Evolutionary conservation across 2,888 invertebrate species (phyloP).

Genomic region (Thumatha senex): DNA sequence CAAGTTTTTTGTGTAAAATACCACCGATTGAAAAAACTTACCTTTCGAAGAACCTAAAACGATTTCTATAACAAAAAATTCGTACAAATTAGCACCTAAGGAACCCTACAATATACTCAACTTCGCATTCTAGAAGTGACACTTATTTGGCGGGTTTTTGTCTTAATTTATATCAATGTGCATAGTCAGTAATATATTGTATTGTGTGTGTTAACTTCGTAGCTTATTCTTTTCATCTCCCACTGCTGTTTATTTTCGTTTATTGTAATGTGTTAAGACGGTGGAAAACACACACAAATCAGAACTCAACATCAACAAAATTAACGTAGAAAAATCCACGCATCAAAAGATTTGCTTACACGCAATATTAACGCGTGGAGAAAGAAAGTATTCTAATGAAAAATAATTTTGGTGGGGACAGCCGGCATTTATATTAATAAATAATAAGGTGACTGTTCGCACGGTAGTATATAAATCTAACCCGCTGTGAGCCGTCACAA

Average conservation of each 20-base stretch:
- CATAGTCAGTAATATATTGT: too few relatives aligned
- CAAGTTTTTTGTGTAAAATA: too few relatives aligned
- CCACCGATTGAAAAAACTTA: too few relatives aligned
- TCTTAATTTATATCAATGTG: too few relatives aligned
- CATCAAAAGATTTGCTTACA: slow-evolving; percentile 62
- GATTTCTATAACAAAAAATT: too few relatives aligned
- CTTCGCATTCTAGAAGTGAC: too few relatives aligned
- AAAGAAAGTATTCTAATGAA: slow-evolving; percentile 61
- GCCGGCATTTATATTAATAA: slow-evolving; percentile 74
- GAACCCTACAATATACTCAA: too few relatives aligned
- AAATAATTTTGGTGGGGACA: slow-evolving; percentile 71
- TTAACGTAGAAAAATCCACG: slow-evolving; percentile 46
- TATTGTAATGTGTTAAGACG: slow-evolving; percentile 8
- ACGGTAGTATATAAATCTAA: slow-evolving; percentile 74
- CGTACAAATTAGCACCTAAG: too few relatives aligned
- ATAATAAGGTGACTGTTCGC: slow-evolving; percentile 74
- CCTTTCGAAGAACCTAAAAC: too few relatives aligned
- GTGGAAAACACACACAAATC: slow-evolving; percentile 26
- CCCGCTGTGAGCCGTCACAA: slow-evolving; percentile 72
- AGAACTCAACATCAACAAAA: slow-evolving; percentile 39
- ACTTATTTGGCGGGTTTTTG: too few relatives aligned
- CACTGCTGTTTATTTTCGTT: too few relatives aligned
- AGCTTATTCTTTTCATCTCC: slow-evolving; percentile 9
- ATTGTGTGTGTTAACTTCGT: neutral
- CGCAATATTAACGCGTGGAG: slow-evolving; percentile 53